phyloP scores from a whole-genome alignment of 2,888 invertebrate species.

The Platycnemis pennipes region DNA sequence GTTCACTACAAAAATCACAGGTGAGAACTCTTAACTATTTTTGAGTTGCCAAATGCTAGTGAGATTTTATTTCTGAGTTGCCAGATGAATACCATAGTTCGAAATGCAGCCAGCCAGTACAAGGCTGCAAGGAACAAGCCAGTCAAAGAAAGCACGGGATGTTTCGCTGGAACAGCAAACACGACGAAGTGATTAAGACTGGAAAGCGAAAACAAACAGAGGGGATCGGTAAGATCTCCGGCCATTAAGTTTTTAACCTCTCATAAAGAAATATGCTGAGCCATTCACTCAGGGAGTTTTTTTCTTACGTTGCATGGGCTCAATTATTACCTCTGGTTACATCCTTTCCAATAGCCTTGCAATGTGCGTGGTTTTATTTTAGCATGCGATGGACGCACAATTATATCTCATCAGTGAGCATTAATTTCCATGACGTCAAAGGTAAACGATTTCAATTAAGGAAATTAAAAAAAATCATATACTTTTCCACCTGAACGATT shows the following conservation, averaged over 20 bases:
- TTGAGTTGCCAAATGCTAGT: no score
- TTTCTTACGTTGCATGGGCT: not conserved
- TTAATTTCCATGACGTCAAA: not conserved
- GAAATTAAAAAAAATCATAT: not conserved
- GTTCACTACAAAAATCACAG: no score
- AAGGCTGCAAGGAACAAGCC: no score
- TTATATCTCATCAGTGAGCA: not conserved
- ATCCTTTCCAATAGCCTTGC: not conserved
- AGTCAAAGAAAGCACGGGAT: not conserved
- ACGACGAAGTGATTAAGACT: not conserved
- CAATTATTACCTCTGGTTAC: not conserved
- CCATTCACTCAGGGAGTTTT: not conserved
- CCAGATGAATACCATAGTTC: no score
- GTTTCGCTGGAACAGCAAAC: not conserved
- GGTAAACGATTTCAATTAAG: not conserved
- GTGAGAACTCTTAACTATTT: no score
- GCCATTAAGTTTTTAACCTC: not conserved
- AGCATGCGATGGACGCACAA: not conserved
- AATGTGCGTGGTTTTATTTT: not conserved
- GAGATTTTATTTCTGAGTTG: no score
- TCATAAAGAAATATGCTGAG: not conserved
- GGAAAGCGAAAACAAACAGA: no score
- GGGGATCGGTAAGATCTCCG: not conserved
- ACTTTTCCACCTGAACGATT: not conserved
- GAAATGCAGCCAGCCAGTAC: no score